Evolutionary conservation across 1,140 invertebrate genomes (phyloP).

Genomic region (Tetragnatha versicolor): DNA sequence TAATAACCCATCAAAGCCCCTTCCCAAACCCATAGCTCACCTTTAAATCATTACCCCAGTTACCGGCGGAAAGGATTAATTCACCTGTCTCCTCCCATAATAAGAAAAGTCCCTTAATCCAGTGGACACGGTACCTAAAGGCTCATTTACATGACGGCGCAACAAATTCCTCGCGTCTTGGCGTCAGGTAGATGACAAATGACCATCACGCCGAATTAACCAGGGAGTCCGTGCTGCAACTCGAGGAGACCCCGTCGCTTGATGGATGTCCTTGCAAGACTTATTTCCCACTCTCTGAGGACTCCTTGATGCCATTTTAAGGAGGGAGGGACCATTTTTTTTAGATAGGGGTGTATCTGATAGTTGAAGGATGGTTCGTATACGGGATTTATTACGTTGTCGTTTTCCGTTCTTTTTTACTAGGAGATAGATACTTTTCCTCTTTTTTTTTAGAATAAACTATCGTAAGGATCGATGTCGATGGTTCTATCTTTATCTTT

Average conservation of each 20-base stretch:
- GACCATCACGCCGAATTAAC: not conserved
- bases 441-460: too few relatives aligned
- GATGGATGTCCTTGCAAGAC: not conserved
- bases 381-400: not conserved
- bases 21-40: too few relatives aligned
- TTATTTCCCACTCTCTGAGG: not conserved
- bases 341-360: not conserved
- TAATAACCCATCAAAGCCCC: too few relatives aligned
- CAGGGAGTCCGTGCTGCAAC: not conserved
- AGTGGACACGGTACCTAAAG: not conserved
- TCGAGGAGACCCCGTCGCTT: not conserved
- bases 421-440: too few relatives aligned
- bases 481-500: too few relatives aligned
- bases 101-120: too few relatives aligned
- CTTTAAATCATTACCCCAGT: too few relatives aligned
- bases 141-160: not conserved
- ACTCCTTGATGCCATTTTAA: too few relatives aligned
- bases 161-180: constrained; percentile 2
- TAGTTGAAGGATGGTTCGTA: not conserved
- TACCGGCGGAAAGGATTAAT: too few relatives aligned
- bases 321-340: not conserved
- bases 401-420: too few relatives aligned
- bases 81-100: too few relatives aligned
- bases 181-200: not conserved
- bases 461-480: too few relatives aligned